A percentile compares a stretch with the other conserved stretches of the same genome.
Evolutionary conservation across 2,888 invertebrate species (phyloP).

Genomic region (Oxystoma pomonae): DNA sequence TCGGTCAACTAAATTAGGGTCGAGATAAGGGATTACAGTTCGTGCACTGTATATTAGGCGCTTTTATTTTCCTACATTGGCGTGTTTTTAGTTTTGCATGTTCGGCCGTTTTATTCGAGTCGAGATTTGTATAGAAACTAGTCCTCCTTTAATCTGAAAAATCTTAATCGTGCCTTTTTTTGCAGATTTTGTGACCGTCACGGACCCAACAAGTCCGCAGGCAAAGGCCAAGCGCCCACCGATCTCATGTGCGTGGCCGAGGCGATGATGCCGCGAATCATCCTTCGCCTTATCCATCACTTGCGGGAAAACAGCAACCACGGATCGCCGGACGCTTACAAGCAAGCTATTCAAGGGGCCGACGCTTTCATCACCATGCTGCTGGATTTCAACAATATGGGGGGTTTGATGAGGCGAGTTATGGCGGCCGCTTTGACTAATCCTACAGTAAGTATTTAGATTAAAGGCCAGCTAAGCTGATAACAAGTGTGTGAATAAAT

Average conservation of each 20-base stretch:
- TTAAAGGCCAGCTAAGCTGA: too few relatives aligned
- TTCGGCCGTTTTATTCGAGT: too few relatives aligned
- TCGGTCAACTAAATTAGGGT: too few relatives aligned
- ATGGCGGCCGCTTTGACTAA: constrained; percentile 90
- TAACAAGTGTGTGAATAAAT: too few relatives aligned
- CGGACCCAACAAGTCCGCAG: constrained; percentile 82
- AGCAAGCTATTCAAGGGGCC: constrained; percentile 72
- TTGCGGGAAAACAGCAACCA: constrained; percentile 68
- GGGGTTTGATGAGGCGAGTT: constrained; percentile 90
- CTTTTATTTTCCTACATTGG: too few relatives aligned
- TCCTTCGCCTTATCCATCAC: constrained; percentile 85
- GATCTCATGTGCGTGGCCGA: constrained; percentile 90
- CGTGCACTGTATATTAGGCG: too few relatives aligned
- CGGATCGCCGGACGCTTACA: constrained; percentile 55
- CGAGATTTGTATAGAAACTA: too few relatives aligned
- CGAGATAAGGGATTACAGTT: too few relatives aligned
- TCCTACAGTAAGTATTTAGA: constrained; percentile 69
- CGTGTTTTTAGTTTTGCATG: too few relatives aligned
- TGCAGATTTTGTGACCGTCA: constrained; percentile 87
- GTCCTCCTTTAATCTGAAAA: too few relatives aligned
- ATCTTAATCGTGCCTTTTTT: too few relatives aligned
- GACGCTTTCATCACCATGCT: constrained; percentile 87
- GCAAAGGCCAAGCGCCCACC: constrained; percentile 63
- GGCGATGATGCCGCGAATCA: constrained; percentile 90
- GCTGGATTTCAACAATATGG: constrained; percentile 93